A percentile compares a stretch with the other conserved stretches of the same genome.
These are phyloP conservation scores for Hylaea fasciaria DNA, from an alignment of 2,888 invertebrate species.

Conservation along the genomic window DNA sequence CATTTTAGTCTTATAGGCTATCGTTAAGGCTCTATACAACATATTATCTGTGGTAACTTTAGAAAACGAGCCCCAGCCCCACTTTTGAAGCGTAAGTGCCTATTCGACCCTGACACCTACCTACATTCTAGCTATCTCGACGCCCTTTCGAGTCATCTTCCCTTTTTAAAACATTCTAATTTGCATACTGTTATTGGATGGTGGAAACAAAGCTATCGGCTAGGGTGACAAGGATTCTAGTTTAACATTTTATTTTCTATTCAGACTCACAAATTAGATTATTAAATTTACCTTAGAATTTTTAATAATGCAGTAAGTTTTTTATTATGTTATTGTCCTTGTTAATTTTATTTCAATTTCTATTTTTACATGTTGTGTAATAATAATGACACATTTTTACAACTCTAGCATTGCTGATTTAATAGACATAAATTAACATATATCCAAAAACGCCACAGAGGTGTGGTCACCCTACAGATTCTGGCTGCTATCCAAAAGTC, in stretches of 20 bases:
- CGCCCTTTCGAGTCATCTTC: constrained; percentile 37
- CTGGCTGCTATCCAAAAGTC: constrained; percentile 39
- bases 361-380: too few species aligned
- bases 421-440: too few species aligned
- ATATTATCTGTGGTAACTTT: background rate
- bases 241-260: background rate
- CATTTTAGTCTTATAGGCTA: too few species aligned
- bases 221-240: constrained; percentile 17
- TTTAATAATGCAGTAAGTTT: too few species aligned
- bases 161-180: constrained; percentile 48
- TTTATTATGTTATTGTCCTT: too few species aligned
- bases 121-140: constrained; percentile 26
- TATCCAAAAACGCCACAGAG: background rate
- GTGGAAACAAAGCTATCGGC: constrained; percentile 46
- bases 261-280: too few species aligned
- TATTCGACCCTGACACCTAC: constrained; percentile 17
- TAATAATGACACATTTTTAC: too few species aligned
- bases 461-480: constrained; percentile 26
- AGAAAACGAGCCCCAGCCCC: background rate
- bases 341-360: too few species aligned
- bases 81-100: constrained; percentile 4
- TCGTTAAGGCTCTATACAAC: too few species aligned
- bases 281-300: too few species aligned
- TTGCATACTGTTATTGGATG: constrained; percentile 57
- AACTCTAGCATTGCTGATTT: too few species aligned